A percentile compares a stretch with the other conserved stretches of the same genome.
Evolutionary conservation across 2,888 invertebrate genomes (phyloP).

Genomic region (Eumacrocentrus americanus): DNA sequence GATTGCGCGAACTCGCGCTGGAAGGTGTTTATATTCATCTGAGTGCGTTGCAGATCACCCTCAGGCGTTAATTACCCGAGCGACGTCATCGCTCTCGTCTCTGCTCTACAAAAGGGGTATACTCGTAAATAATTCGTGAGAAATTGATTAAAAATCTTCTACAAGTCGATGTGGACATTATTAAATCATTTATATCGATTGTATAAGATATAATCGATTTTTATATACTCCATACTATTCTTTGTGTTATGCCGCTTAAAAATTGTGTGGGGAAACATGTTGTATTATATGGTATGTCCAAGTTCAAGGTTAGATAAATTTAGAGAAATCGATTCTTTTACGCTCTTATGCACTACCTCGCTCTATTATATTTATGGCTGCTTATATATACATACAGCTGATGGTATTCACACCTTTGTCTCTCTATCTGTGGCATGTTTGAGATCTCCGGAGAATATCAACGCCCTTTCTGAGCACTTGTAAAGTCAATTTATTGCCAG

Average conservation of each 20-base stretch:
- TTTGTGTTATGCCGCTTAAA: not conserved
- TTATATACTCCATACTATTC: not conserved
- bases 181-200: no score
- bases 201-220: no score
- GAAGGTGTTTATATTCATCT: slow-evolving; percentile 17
- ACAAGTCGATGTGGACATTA: no score
- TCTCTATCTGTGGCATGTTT: not conserved
- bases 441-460: not conserved
- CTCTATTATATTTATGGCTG: not conserved
- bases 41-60: slow-evolving; percentile 15
- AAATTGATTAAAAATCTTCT: not conserved
- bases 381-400: not conserved
- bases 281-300: not conserved
- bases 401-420: not conserved
- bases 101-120: slow-evolving; percentile 1
- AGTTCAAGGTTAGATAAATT: not conserved
- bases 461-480: slow-evolving; percentile 24
- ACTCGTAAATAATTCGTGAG: not conserved
- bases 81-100: slow-evolving; percentile 23
- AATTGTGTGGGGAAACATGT: not conserved
- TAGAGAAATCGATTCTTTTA: not conserved
- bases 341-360: not conserved
- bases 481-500: slow-evolving; percentile 31
- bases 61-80: slow-evolving; percentile 31
- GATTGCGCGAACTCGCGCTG: no score